Evolutionary conservation across 2,888 invertebrate genomes (phyloP).

Genomic region (Hirudinaria manillensis): DNA sequence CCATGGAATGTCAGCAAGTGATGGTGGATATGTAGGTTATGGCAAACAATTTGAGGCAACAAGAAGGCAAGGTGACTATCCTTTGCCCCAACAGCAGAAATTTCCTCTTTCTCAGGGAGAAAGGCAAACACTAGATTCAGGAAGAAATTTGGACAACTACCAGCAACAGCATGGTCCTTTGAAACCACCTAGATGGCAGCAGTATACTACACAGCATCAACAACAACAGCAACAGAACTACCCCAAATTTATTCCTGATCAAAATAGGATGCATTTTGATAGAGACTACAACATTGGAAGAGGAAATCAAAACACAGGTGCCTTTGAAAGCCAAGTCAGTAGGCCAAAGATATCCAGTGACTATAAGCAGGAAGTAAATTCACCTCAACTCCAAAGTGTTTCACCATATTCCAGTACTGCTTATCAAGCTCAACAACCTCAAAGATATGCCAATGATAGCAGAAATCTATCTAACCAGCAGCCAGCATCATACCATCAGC

Average conservation of each 20-base stretch:
- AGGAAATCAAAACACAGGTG: too few relatives aligned
- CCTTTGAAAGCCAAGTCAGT: not conserved
- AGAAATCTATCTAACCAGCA: too few relatives aligned
- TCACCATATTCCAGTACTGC: too few relatives aligned
- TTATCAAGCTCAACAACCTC: too few relatives aligned
- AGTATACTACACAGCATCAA: constrained; percentile 33
- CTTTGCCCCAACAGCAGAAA: constrained; percentile 32
- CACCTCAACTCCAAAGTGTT: not conserved
- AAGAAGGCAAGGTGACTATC: not conserved
- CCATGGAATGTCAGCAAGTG: too few relatives aligned
- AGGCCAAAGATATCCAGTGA: not conserved
- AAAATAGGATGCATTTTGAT: not conserved
- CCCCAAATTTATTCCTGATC: too few relatives aligned
- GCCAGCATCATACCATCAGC: too few relatives aligned
- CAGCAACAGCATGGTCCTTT: constrained; percentile 30
- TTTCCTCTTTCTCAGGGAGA: not conserved
- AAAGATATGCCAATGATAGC: too few relatives aligned
- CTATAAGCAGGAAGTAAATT: not conserved
- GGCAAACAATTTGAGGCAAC: too few relatives aligned
- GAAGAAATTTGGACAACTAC: constrained; percentile 8
- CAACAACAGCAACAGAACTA: not conserved
- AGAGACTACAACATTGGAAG: not conserved
- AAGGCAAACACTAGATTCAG: too few relatives aligned
- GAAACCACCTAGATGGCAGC: constrained; percentile 28
- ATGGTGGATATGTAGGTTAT: too few relatives aligned